Percentiles rank a stretch among this genome's conserved stretches.
phyloP scores from a whole-genome alignment of 2,797 vertebrate species.

The Rhadinocentrus ornatus region DNA sequence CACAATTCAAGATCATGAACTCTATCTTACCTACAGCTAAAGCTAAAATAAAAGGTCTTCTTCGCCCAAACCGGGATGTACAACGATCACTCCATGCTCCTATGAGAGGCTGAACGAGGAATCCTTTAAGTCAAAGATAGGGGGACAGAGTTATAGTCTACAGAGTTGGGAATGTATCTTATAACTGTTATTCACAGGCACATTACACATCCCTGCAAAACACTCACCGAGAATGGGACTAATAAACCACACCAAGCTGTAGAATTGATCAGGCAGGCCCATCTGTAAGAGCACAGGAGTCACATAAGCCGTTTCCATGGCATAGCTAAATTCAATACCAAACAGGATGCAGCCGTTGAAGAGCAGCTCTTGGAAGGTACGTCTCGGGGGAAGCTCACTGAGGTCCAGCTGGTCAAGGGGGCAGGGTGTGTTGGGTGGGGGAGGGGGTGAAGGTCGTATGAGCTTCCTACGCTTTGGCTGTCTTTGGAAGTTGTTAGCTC shows the following conservation, averaged over 20 bases:
- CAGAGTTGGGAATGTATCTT: neutral
- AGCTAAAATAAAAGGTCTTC: slow-evolving; percentile 96
- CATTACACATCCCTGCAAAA: neutral
- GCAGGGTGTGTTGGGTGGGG: slow-evolving; percentile 94
- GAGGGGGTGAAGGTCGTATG: slow-evolving; percentile 92
- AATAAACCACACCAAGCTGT: slow-evolving; percentile 98
- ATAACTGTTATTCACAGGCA: neutral
- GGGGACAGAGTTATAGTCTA: slow-evolving; percentile 3
- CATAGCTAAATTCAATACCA: slow-evolving; percentile 98
- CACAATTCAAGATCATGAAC: neutral
- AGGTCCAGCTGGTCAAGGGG: slow-evolving; percentile 91
- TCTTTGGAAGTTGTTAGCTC: slow-evolving; percentile 98
- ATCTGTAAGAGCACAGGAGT: slow-evolving; percentile 96
- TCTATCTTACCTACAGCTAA: slow-evolving; percentile 90
- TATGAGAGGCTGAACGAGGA: slow-evolving; percentile 94
- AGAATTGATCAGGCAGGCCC: slow-evolving; percentile 95
- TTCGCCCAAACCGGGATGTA: slow-evolving; percentile 94
- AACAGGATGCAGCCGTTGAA: slow-evolving; percentile 97
- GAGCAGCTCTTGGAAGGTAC: slow-evolving; percentile 91
- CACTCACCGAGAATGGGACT: slow-evolving; percentile 95
- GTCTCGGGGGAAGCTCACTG: slow-evolving; percentile 88
- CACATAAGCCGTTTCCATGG: slow-evolving; percentile 98
- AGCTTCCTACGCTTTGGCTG: slow-evolving; percentile 92
- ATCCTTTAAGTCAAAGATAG: slow-evolving; percentile 83
- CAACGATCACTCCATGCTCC: slow-evolving; percentile 98